Evolutionary conservation across 1,140 invertebrate genomes (phyloP).

Genomic region (Pseudomyrmex sp.): DNA sequence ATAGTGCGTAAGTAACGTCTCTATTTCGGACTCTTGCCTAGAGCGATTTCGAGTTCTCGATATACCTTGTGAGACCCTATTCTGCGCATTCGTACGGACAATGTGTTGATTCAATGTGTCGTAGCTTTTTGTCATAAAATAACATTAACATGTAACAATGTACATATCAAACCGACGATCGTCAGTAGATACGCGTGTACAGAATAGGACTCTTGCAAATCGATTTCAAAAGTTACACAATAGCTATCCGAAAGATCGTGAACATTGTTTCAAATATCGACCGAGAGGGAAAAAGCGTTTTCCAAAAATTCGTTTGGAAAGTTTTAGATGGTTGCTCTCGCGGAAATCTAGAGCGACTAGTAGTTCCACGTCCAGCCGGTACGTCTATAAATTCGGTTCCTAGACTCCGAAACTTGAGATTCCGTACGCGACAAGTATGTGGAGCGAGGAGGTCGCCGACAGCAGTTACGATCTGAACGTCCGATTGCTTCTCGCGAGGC

Average conservation of each 20-base stretch:
- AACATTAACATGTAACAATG: too few relatives aligned
- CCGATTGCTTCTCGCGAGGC: slow-evolving; percentile 48
- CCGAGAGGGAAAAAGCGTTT: neutral
- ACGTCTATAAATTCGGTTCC: slow-evolving; percentile 67
- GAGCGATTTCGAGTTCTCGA: neutral
- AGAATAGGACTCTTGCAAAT: too few relatives aligned
- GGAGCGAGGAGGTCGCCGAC: slow-evolving; percentile 47
- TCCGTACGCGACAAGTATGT: slow-evolving; percentile 58
- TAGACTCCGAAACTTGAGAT: slow-evolving; percentile 70
- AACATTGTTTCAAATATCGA: neutral
- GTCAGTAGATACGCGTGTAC: too few relatives aligned
- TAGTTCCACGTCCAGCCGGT: neutral
- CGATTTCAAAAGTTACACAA: too few relatives aligned
- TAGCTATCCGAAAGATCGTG: neutral
- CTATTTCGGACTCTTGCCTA: slow-evolving; percentile 6
- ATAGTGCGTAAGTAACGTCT: slow-evolving; percentile 9
- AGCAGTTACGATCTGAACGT: slow-evolving; percentile 37
- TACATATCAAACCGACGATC: too few relatives aligned
- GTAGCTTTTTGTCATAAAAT: too few relatives aligned
- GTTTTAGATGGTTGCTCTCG: neutral
- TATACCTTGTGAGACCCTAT: neutral
- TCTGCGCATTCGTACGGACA: too few relatives aligned
- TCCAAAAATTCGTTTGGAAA: neutral
- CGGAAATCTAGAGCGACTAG: slow-evolving; percentile 54
- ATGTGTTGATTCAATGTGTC: too few relatives aligned